Percentiles rank a stretch among this genome's conserved stretches.
These are phyloP conservation scores for Atrichornis clamosus DNA, from an alignment of 2,113 vertebrate genomes.

Conservation along the genomic window DNA sequence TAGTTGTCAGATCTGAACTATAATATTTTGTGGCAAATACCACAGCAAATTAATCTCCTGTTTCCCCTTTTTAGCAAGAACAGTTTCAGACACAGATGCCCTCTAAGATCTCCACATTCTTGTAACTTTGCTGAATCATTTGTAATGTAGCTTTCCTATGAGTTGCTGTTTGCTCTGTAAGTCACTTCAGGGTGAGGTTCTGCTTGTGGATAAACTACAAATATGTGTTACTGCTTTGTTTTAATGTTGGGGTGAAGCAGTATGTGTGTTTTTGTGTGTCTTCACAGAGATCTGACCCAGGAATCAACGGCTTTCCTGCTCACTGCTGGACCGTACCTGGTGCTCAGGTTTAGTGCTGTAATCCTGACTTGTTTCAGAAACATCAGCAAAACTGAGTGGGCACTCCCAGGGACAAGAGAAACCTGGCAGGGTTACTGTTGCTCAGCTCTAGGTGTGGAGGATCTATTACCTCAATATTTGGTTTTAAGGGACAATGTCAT, in stretches of 20 bases:
- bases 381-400: not conserved
- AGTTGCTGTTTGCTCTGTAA: not conserved
- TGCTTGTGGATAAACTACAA: not conserved
- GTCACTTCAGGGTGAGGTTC: not conserved
- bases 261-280: accelerated
- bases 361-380: not conserved
- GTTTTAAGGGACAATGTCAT: not conserved
- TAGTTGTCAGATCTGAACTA: not conserved
- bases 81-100: not conserved
- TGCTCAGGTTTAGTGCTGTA: not conserved
- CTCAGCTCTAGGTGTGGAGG: not conserved
- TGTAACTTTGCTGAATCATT: not conserved
- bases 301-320: not conserved
- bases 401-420: not conserved
- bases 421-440: not conserved
- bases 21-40: not conserved
- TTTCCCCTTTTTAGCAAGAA: not conserved
- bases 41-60: not conserved
- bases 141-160: not conserved
- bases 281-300: not conserved
- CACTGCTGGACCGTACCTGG: not conserved
- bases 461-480: not conserved
- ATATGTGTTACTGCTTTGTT: not conserved
- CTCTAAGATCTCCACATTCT: not conserved
- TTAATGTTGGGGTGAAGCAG: not conserved